Evolutionary conservation across 1,140 invertebrate species (phyloP), one percentile per base, ranked within the genome.

Genomic region (Thalassaphorura encarpata): DNA sequence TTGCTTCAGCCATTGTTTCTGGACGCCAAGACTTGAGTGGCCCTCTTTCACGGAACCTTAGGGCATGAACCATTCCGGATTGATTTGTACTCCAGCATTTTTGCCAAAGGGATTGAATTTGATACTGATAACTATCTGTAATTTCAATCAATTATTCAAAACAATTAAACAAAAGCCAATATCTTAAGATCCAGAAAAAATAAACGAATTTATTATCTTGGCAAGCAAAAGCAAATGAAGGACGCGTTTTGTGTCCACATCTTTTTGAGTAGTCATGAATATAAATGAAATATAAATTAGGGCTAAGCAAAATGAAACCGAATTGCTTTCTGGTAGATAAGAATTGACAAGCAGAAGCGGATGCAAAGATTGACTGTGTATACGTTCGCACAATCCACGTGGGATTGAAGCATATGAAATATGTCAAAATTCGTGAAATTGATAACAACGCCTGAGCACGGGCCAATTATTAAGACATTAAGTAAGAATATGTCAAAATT

Each of bases 21-120:
- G 88, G 88, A 33, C 88, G 75, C 89, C 89, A 93, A 23, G 87
- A 89, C 71, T 93, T 93, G 52, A 91, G 75, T 0, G 89, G 89
- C 2, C 89, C 89, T 41, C 89, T 80, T 71, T 92, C 89, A n/a
- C 89, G 79, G 75, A 91, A 91, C 48, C 88, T 78, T 65, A 91
- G 74, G 69, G 89, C 88, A 72, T 91, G 87, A 29, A 89, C 83
- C 62, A 89, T 75, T 3, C 64, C 65, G 61, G 82, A 85, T 70
- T 89, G 87, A 72, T 88, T 88, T 50, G 85, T 89, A 69, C 84
- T 90, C 87, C 88, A 92, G 72, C 87, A 90, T 70, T 90, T 91
- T 71, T 92, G 89, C 89, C 89, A 92, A 81, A 90, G 87, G 31
- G 84, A 87, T 71, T 92, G 89, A 69, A 92, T 74, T 72, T 91